Evolutionary conservation across 1,140 invertebrate species (phyloP), one percentile per base, ranked within the genome.

Genomic region (Nixonia krombeini): DNA sequence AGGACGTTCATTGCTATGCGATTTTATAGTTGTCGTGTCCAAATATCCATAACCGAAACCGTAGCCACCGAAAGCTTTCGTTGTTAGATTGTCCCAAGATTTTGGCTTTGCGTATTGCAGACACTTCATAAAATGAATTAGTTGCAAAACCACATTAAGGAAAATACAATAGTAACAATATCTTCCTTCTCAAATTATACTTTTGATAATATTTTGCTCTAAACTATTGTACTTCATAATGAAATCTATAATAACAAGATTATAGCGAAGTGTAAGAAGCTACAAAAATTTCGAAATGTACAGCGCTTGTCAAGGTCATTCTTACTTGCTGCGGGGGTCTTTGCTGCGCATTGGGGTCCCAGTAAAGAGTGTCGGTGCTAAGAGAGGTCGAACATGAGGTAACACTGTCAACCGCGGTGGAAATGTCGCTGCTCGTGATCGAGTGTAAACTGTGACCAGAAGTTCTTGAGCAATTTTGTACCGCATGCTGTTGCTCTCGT

Each of bases 1-100:
- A 61, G 87, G 73, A 70, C 88, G 74, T 82, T 89, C 56, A 75
- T 72, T 88, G 62, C 78, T 86, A 76, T 56, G 87, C 45, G 82
- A 82, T 47, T 90, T 89, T 18, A 88, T 86, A 0, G 86, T 82
- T 5, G 85, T 86, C 0, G 89, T 90, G 68, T 93, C 92, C 23
- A 93, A 80, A 69, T 93, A 94, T 1, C 93, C 93, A 72, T 94
- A 95, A 2, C 92, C 92, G 66, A 93, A 94, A 15, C 92, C 92
- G 69, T 94, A 94, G 0, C 92, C 93, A 7, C 92, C 91, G 50
- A 93, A 91, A 1, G 91, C 90, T 84, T 94, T 94, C 0, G 92
- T 93, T 0, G 92, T 91, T 13, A 95, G 82, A 85, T 94, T 94
- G 72, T 94, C 93, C 93, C 93, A 94, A 0, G 93, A 94, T 74